These are phyloP conservation scores for Lysiphlebus fabarum DNA, from an alignment of 1,140 invertebrate species.

Conservation along the genomic window DNA sequence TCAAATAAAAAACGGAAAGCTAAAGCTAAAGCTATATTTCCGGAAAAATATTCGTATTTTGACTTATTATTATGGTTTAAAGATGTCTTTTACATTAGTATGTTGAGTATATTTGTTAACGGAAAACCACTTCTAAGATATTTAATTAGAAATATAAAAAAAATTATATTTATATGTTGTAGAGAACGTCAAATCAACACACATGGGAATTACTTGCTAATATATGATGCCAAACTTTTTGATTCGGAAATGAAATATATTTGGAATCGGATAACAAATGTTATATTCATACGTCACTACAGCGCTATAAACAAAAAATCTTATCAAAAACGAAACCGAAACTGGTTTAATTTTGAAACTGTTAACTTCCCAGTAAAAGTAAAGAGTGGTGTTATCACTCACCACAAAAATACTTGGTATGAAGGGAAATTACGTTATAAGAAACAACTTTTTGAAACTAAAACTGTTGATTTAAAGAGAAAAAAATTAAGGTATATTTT, in stretches of 20 bases:
- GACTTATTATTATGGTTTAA: too few species aligned
- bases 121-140: too few species aligned
- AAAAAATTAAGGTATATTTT: conserved; percentile 30
- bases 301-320: conserved; percentile 36
- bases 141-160: background rate
- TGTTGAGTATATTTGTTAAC: too few species aligned
- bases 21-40: too few species aligned
- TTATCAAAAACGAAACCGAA: conserved; percentile 43
- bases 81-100: too few species aligned
- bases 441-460: conserved; percentile 58
- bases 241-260: conserved; percentile 64
- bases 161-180: conserved; percentile 23
- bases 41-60: too few species aligned
- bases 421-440: conserved; percentile 57
- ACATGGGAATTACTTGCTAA: conserved; percentile 65
- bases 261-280: conserved; percentile 74
- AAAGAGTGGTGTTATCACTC: conserved; percentile 54
- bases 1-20: too few species aligned
- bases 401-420: conserved; percentile 64
- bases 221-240: conserved; percentile 68
- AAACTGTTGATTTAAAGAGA: conserved; percentile 60
- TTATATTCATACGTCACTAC: conserved; percentile 67
- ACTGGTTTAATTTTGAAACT: conserved; percentile 67
- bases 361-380: conserved; percentile 65
- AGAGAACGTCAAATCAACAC: conserved; percentile 69